Base-by-base conservation (phyloP, 2,888 invertebrate genomes). In the Caenorhabditis auriculariae region DNA sequence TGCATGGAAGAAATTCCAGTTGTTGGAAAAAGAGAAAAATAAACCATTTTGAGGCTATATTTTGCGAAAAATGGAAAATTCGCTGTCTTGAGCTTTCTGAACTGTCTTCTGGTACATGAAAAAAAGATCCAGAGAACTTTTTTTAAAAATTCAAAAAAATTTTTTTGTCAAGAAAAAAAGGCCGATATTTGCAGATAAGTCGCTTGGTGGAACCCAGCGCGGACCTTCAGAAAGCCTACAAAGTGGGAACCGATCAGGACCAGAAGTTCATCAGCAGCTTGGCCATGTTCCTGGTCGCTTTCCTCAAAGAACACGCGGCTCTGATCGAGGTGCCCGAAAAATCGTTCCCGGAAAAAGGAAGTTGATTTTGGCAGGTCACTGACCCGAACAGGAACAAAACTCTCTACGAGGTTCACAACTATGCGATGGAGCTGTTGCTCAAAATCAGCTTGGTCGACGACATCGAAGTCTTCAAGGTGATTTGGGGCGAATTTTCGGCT, bases 211-310 rank as follows among this genome's bases (percentile, higher is more conserved):
- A 59, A 1, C 23, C 48, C 1, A 60, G 67, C n/a, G 91, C 94
- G 37, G 93, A 95, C 82, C 91, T 99, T 81, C 89, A 90, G 72
- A 89, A 90, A 68, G 94, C 95, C 1, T 99, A 96, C 84, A 89
- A 91, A 47, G 87, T 88, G 69, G 96, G 96, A 24, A 88, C 89
- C 75, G 95, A 96, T 84, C 91, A 92, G 81, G 96, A 99, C 82
- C 98, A 99, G 84, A 93, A 94, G 81, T 96, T 99, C 83, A 95
- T 99, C 63, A 95, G 96, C 82, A 96, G 98, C 85, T 86, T 99
- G 72, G 93, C 95, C 53, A 87, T 98, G 85, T 98, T 99, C 84
- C 86, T 98, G 49, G 94, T 93, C 83, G 93, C 94, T 67, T 96
- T 90, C 84, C 86, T 99, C 39, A 94, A 94, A 83, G 94, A 95